Evolutionary conservation across 2,888 invertebrate genomes (phyloP).

Genomic region (Ennomos quercinarius): DNA sequence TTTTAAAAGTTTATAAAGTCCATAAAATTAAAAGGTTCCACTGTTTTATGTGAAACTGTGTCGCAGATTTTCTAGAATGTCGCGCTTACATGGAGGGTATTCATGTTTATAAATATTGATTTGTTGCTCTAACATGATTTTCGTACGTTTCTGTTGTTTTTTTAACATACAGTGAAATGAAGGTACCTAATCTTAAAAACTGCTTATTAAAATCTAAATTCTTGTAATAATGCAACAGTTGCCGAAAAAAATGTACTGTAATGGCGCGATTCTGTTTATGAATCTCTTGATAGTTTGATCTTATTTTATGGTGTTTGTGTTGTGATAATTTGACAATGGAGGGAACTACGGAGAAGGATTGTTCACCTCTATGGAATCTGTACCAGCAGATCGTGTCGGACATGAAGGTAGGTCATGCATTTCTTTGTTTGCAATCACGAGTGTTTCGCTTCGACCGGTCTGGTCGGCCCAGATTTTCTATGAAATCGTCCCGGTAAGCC

Average conservation of each 20-base stretch:
- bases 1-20: conserved; percentile 23
- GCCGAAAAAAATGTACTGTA: conserved; percentile 50
- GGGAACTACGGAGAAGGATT: conserved; percentile 91
- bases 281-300: conserved; percentile 59
- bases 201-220: conserved; percentile 41
- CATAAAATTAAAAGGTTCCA: conserved; percentile 29
- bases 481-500: conserved; percentile 61
- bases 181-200: conserved; percentile 58
- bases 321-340: conserved; percentile 87
- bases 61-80: conserved; percentile 49
- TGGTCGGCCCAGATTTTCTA: conserved; percentile 54
- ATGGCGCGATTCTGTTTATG: conserved; percentile 66
- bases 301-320: conserved; percentile 61
- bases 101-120: conserved; percentile 85
- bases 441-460: conserved; percentile 47
- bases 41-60: conserved; percentile 47
- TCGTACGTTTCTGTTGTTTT: conserved; percentile 45
- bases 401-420: conserved; percentile 93
- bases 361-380: conserved; percentile 95
- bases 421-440: conserved; percentile 33
- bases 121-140: conserved; percentile 68
- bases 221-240: conserved; percentile 73
- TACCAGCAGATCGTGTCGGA: conserved; percentile 98
- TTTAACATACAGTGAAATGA: conserved; percentile 72
- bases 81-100: conserved; percentile 67